A percentile compares a stretch with the other conserved stretches of the same genome.
Conservation (phyloP, 2,113 vertebrate species). For the Proterorhinus semilunaris region DNA sequence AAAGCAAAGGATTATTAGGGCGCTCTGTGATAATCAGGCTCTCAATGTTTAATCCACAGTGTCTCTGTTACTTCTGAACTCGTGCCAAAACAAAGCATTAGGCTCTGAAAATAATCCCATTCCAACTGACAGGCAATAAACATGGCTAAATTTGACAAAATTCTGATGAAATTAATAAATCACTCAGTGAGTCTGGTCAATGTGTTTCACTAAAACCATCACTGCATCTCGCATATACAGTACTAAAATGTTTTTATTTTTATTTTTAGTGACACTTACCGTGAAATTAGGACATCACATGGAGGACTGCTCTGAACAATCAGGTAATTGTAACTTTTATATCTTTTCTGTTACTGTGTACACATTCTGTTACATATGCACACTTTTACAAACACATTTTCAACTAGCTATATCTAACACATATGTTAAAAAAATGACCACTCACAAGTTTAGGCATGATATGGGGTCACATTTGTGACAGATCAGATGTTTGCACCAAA, state of each 20-base stretch:
- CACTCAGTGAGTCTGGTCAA: too few relatives aligned
- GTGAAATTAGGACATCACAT: not conserved
- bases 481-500: too few relatives aligned
- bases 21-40: constrained; percentile 16
- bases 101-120: not conserved
- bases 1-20: constrained; percentile 7
- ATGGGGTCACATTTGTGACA: too few relatives aligned
- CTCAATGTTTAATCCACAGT: constrained; percentile 27
- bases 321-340: not conserved
- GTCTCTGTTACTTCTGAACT: constrained; percentile 35
- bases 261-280: not conserved
- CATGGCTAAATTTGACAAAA: not conserved
- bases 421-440: too few relatives aligned
- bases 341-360: not conserved
- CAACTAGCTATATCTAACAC: too few relatives aligned
- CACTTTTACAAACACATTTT: not conserved
- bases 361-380: not conserved
- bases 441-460: too few relatives aligned
- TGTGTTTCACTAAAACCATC: not conserved
- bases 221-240: too few relatives aligned
- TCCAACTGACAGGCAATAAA: not conserved
- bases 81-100: constrained; percentile 18
- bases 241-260: not conserved
- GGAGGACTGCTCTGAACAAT: not conserved
- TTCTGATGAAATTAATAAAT: not conserved